phyloP scores from a whole-genome alignment of 2,797 vertebrate species.

The Eidolon dupreanum region DNA sequence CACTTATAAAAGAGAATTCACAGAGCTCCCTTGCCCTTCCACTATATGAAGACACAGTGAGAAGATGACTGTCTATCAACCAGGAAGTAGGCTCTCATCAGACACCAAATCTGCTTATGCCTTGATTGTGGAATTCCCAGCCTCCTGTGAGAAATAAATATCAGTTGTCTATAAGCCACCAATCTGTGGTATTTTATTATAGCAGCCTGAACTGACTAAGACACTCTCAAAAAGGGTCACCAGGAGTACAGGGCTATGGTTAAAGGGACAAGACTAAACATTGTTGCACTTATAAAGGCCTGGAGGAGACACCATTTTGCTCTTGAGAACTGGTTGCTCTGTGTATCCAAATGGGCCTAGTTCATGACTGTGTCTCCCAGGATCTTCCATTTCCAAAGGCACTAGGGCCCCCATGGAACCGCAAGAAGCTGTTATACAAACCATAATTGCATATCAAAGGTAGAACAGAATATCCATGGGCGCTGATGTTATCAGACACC shows the following conservation, averaged over 20 bases:
- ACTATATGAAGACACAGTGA: neutral
- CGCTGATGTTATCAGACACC: neutral
- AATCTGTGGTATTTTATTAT: neutral
- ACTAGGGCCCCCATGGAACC: neutral
- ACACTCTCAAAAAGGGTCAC: neutral
- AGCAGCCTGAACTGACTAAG: neutral
- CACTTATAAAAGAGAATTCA: neutral
- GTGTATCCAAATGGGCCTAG: neutral
- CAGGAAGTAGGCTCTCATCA: neutral
- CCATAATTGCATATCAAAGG: neutral
- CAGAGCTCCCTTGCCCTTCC: neutral
- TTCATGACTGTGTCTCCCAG: neutral
- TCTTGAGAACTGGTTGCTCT: neutral
- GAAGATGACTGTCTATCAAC: neutral
- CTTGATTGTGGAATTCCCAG: neutral
- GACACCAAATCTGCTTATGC: neutral
- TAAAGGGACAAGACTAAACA: neutral
- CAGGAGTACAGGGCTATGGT: neutral
- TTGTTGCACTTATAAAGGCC: neutral
- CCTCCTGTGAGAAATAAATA: neutral
- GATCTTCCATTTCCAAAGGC: neutral
- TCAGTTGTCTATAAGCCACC: neutral
- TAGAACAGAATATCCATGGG: neutral
- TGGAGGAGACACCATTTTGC: neutral
- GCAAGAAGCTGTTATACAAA: neutral